Evolutionary conservation across 2,113 vertebrate genomes (phyloP).

Genomic region (Oryctolagus cuniculus): DNA sequence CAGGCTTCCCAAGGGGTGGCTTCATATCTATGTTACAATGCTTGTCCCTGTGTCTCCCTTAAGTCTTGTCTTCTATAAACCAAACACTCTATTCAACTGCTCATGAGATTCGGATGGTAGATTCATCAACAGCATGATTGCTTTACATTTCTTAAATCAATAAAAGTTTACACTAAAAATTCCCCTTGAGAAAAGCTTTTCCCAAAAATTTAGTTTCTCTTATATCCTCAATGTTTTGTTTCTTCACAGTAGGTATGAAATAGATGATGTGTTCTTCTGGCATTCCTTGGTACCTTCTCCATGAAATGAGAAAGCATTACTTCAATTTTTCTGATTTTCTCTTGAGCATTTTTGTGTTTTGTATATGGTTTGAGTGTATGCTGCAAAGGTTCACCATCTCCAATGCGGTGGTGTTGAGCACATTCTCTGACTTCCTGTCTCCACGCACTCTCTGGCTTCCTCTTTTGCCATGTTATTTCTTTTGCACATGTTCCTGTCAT

Average conservation of each 20-base stretch:
- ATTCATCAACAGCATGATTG: background rate
- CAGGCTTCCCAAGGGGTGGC: too few species aligned
- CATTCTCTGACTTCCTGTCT: too few species aligned
- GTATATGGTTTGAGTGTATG: background rate
- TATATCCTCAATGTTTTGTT: slow-evolving; percentile 21
- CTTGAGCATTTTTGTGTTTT: background rate
- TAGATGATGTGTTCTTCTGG: background rate
- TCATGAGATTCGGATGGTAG: background rate
- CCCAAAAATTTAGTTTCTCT: slow-evolving; percentile 4
- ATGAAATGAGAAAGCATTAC: background rate
- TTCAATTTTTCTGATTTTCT: background rate
- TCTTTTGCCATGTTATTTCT: background rate
- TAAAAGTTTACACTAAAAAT: background rate
- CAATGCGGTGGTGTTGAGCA: background rate
- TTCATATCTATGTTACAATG: too few species aligned
- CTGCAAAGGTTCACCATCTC: background rate
- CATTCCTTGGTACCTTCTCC: background rate
- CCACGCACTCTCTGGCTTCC: background rate
- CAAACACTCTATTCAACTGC: background rate
- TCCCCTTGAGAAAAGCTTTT: background rate
- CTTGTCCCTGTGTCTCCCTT: background rate
- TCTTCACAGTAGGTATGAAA: background rate
- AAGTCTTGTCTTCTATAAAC: background rate
- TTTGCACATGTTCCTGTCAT: background rate
- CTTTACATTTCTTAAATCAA: background rate